Evolutionary conservation across 1,140 invertebrate genomes (phyloP).

Genomic region (Cheumatopsyche charites): DNA sequence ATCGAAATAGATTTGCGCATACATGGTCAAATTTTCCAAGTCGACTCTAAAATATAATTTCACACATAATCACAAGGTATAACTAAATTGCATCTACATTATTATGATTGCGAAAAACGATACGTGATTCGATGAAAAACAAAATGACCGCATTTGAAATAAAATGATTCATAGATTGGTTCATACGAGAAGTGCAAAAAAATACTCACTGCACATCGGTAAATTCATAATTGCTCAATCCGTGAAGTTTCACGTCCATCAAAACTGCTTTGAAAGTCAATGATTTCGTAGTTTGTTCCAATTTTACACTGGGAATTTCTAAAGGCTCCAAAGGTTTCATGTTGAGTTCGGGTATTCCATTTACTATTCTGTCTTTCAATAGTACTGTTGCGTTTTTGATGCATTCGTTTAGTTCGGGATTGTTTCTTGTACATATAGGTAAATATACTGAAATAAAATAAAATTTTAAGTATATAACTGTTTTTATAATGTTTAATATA

Average conservation of each 20-base stretch:
- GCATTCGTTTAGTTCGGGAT: constrained; percentile 55
- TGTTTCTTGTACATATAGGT: constrained; percentile 52
- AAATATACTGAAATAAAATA: constrained; percentile 47
- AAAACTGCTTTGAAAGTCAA: constrained; percentile 57
- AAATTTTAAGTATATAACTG: neutral
- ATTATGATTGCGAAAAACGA: constrained; percentile 1
- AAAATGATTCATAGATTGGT: too few relatives aligned
- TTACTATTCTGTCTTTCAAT: constrained; percentile 50
- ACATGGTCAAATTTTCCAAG: constrained; percentile 57
- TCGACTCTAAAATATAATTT: constrained; percentile 45
- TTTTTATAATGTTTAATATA: neutral
- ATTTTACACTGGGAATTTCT: constrained; percentile 42
- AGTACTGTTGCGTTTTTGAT: constrained; percentile 50
- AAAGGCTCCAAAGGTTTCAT: constrained; percentile 51
- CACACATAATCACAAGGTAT: too few relatives aligned
- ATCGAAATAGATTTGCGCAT: constrained; percentile 56
- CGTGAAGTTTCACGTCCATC: constrained; percentile 55
- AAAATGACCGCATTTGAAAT: neutral
- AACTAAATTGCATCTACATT: neutral
- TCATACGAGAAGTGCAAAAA: too few relatives aligned
- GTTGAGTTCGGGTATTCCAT: constrained; percentile 52
- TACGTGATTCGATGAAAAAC: constrained; percentile 8
- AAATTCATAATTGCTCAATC: constrained; percentile 58
- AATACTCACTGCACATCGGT: constrained; percentile 59
- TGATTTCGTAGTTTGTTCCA: constrained; percentile 39